Conservation (phyloP, 2,888 invertebrate species). For the Camptogramma bilineatum region DNA sequence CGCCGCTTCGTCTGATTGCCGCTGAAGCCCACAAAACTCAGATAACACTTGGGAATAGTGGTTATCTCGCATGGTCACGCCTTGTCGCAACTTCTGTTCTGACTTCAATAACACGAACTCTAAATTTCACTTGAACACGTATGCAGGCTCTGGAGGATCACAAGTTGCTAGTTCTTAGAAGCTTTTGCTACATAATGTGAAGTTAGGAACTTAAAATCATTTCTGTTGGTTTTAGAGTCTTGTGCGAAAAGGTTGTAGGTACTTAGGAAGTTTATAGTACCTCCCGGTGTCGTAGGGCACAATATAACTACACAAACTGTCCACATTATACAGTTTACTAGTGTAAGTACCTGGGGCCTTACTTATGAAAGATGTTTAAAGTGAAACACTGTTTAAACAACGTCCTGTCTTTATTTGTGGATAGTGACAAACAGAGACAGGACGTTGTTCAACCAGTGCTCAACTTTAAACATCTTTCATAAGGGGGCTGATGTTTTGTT, state of each 20-base stretch:
- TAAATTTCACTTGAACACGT: constrained; percentile 30
- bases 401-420: too few species aligned
- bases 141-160: constrained; percentile 35
- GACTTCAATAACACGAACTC: constrained; percentile 26
- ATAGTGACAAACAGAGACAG: too few species aligned
- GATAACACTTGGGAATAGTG: constrained; percentile 50
- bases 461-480: too few species aligned
- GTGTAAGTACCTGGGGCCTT: too few species aligned
- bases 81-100: constrained; percentile 39
- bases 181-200: constrained; percentile 23
- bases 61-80: constrained; percentile 51
- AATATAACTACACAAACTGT: background rate
- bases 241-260: constrained; percentile 6
- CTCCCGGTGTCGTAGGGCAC: background rate
- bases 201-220: constrained; percentile 5
- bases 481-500: too few species aligned
- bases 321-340: background rate
- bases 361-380: too few species aligned
- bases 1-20: constrained; percentile 66
- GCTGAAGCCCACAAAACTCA: constrained; percentile 34
- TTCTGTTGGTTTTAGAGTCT: background rate
- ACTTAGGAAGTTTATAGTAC: background rate
- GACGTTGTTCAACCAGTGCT: too few species aligned
- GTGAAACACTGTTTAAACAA: too few species aligned
- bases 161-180: constrained; percentile 19